These are phyloP conservation scores for Actinernus sp. DNA, from an alignment of 92 coral and sea anemone species.

Conservation along the genomic window DNA sequence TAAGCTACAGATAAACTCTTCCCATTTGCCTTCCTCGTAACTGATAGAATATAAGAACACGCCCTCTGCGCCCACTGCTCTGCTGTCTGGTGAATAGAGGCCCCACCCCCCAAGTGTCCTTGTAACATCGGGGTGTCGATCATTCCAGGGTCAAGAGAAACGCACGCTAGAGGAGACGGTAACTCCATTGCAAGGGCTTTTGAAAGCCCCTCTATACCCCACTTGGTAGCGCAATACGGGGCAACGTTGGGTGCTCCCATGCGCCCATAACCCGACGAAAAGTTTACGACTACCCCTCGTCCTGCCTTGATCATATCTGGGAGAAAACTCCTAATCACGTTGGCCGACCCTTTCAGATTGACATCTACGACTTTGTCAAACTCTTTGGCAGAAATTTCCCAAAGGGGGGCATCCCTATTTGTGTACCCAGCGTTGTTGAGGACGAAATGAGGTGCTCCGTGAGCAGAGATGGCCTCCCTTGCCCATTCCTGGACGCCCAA, in stretches of 20 bases:
- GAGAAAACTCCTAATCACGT: conserved; percentile 71
- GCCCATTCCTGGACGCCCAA: conserved; percentile 64
- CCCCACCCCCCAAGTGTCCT: conserved; percentile 58
- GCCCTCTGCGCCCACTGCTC: conserved; percentile 81
- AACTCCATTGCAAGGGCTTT: conserved; percentile 78
- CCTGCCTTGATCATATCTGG: conserved; percentile 74
- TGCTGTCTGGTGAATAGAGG: conserved; percentile 43
- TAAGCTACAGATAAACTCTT: conserved; percentile 43
- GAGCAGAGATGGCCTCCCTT: conserved; percentile 36
- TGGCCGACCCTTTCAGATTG: conserved; percentile 78
- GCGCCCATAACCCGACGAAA: conserved; percentile 80
- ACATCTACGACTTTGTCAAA: conserved; percentile 73
- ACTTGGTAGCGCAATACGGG: conserved; percentile 82
- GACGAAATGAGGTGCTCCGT: conserved; percentile 67
- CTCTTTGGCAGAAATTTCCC: conserved; percentile 66
- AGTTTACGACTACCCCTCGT: conserved; percentile 76
- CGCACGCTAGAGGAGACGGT: conserved; percentile 79
- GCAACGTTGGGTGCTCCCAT: conserved; percentile 61
- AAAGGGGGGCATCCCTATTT: conserved; percentile 47
- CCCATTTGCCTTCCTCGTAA: conserved; percentile 68
- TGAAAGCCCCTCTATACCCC: conserved; percentile 79
- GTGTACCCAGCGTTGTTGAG: conserved; percentile 71
- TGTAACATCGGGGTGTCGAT: conserved; percentile 75
- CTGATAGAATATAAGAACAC: conserved; percentile 73
- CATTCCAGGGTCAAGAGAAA: conserved; percentile 76